These are phyloP conservation scores for Nycticebus coucang DNA, from an alignment of 2,113 vertebrate species.

Conservation along the genomic window DNA sequence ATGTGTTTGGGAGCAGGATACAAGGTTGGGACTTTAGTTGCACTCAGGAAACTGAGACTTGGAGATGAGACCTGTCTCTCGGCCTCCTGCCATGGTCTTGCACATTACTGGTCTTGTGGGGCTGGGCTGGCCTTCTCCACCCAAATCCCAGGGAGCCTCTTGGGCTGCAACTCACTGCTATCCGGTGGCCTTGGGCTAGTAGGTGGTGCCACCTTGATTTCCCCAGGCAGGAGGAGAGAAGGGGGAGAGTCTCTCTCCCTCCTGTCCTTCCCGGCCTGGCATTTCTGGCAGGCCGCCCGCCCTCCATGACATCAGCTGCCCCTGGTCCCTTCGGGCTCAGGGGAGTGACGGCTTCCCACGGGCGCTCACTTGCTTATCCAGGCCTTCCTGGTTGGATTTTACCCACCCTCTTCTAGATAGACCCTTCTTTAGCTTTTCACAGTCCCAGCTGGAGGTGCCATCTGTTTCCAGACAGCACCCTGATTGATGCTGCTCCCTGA, in stretches of 20 bases:
- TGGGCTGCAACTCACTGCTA: too few species aligned
- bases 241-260: not conserved
- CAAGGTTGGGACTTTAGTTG: not conserved
- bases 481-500: not conserved
- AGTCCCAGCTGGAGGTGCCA: not conserved
- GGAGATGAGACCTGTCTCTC: too few species aligned
- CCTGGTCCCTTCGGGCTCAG: too few species aligned
- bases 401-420: not conserved
- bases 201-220: not conserved
- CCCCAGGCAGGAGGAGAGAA: not conserved
- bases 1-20: not conserved
- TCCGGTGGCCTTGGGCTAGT: too few species aligned
- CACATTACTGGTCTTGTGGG: too few species aligned
- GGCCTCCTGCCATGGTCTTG: not conserved
- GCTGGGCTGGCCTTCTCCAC: too few species aligned
- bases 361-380: not conserved
- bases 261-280: not conserved
- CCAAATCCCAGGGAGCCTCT: too few species aligned
- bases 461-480: not conserved
- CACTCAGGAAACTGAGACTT: not conserved
- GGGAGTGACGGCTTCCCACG: rapidly evolving
- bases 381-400: not conserved
- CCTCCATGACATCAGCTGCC: not conserved
- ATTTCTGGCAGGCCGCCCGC: rapidly evolving
- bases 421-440: not conserved